A percentile compares a stretch with the other conserved stretches of the same genome.
Evolutionary conservation across 2,888 invertebrate genomes (phyloP).

Genomic region (Eutolmus rufibarbis): DNA sequence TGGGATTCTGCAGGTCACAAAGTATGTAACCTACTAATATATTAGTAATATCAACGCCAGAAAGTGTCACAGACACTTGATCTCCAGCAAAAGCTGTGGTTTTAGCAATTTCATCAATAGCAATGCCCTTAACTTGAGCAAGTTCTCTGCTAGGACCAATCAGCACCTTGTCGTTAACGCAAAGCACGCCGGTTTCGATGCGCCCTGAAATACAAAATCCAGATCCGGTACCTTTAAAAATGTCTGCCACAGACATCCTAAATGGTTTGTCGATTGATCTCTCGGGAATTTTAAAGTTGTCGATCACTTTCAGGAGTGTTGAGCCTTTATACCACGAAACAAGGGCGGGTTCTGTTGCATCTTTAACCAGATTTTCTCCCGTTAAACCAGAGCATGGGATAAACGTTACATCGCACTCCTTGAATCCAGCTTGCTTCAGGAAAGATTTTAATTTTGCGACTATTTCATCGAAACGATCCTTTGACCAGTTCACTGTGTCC

Average conservation of each 20-base stretch:
- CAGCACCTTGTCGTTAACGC: conserved; percentile 84
- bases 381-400: conserved; percentile 97
- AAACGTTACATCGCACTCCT: conserved; percentile 84
- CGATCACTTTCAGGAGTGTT: conserved; percentile 84
- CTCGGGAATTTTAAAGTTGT: conserved; percentile 85
- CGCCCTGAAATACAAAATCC: conserved; percentile 90
- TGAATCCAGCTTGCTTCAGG: conserved; percentile 90
- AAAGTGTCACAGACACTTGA: conserved; percentile 82
- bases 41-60: conserved; percentile 81
- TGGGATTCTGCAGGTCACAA: conserved; percentile 81
- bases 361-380: conserved; percentile 86
- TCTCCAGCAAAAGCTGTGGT: conserved; percentile 92
- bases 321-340: conserved; percentile 84
- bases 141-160: conserved; percentile 85
- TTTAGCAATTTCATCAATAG: conserved; percentile 75
- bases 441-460: conserved; percentile 80
- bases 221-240: conserved; percentile 92
- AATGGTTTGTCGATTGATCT: conserved; percentile 88
- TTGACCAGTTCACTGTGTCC: conserved; percentile 94
- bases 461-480: conserved; percentile 90
- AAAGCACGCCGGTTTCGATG: conserved; percentile 89
- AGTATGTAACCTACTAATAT: conserved; percentile 86
- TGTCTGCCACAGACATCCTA: conserved; percentile 91
- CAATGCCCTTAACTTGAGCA: conserved; percentile 79
- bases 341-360: conserved; percentile 71